Evolutionary conservation across 64 coral and sea anemone genomes (phyloP).

Genomic region (Acropora yongei): DNA sequence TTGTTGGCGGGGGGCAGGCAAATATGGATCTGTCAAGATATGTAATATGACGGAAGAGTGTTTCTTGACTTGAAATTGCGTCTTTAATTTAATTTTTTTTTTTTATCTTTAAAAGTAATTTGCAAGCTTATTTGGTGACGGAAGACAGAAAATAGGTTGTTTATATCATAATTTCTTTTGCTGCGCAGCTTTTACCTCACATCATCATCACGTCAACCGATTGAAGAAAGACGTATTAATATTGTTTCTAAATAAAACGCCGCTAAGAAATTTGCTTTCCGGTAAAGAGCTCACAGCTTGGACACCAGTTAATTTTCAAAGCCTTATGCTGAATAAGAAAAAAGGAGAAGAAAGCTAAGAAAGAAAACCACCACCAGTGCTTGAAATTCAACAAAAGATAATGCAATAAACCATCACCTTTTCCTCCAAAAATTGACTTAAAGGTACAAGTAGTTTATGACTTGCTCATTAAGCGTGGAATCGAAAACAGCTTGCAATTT

Average conservation of each 20-base stretch:
- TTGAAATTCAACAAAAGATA: background rate
- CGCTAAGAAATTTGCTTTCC: conserved; percentile 1
- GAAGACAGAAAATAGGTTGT: background rate
- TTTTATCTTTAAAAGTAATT: conserved; percentile 17
- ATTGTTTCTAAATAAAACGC: conserved; percentile 16
- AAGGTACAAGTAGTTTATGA: background rate
- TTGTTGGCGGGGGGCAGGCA: background rate
- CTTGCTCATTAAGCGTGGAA: background rate
- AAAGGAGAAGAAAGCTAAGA: too few relatives aligned
- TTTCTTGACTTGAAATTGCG: conserved; percentile 14
- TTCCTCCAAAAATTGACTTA: background rate
- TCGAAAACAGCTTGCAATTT: background rate
- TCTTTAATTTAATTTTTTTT: conserved; percentile 14
- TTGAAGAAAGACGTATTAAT: background rate
- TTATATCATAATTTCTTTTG: background rate
- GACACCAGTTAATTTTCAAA: background rate
- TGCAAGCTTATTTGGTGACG: background rate
- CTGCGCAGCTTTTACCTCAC: background rate
- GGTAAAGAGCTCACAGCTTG: background rate
- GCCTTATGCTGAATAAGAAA: background rate
- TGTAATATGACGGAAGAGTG: conserved; percentile 4
- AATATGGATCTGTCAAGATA: background rate
- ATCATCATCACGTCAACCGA: background rate
- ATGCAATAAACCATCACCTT: background rate
- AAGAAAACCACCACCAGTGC: background rate